These are phyloP conservation scores for Chrysolina haemoptera DNA, from an alignment of 2,888 invertebrate genomes.

Conservation along the genomic window DNA sequence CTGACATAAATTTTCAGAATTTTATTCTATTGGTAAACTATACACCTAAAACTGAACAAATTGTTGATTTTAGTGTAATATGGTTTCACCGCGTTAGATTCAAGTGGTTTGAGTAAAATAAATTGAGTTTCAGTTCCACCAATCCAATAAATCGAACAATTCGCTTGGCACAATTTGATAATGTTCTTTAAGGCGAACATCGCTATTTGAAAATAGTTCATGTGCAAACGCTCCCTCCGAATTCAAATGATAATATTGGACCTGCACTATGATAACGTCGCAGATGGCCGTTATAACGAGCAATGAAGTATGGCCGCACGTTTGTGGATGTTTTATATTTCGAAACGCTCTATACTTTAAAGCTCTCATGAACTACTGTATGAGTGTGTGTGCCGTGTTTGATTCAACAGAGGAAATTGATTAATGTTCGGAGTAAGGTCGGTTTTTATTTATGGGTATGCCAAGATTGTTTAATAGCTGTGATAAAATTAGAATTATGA, in stretches of 20 bases:
- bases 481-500: conserved; percentile 17
- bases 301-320: conserved; percentile 54
- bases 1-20: too few species aligned
- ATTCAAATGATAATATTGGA: conserved; percentile 61
- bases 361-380: conserved; percentile 23
- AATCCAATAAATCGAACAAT: background rate
- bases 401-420: conserved; percentile 27
- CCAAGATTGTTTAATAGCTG: conserved; percentile 2
- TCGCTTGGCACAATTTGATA: conserved; percentile 34
- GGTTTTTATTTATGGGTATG: conserved; percentile 15
- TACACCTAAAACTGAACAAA: too few species aligned
- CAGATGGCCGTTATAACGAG: conserved; percentile 63
- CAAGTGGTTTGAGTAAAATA: background rate
- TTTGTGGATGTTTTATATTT: conserved; percentile 18
- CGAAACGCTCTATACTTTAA: conserved; percentile 18
- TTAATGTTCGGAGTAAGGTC: conserved; percentile 17
- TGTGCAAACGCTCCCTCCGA: conserved; percentile 36
- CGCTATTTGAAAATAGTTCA: conserved; percentile 53
- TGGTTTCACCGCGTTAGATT: background rate
- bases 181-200: conserved; percentile 64
- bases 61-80: background rate
- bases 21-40: too few species aligned
- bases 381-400: conserved; percentile 12
- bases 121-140: background rate
- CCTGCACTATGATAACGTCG: conserved; percentile 62